Conservation (phyloP, 2,888 invertebrate genomes). For the Andrena trimmerana region DNA sequence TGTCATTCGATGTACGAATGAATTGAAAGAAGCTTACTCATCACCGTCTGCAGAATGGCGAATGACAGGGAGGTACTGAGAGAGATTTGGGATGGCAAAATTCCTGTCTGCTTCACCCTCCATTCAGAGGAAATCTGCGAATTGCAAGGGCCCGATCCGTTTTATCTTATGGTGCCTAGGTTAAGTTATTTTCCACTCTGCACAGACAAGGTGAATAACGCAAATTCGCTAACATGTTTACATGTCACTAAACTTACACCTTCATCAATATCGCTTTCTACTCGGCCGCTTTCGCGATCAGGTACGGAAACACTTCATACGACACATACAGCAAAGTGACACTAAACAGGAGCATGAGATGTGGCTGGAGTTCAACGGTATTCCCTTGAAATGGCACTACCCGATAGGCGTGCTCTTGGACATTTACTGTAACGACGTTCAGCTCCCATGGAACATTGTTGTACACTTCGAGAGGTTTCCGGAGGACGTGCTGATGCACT, state of each 20-base stretch:
- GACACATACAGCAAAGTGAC: constrained; percentile 90
- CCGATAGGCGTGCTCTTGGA: constrained; percentile 96
- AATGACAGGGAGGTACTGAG: constrained; percentile 97
- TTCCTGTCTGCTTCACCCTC: constrained; percentile 97
- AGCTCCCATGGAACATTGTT: constrained; percentile 96
- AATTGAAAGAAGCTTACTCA: constrained; percentile 22
- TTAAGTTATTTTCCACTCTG: constrained; percentile 97
- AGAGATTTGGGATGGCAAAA: constrained; percentile 97
- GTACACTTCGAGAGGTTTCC: constrained; percentile 98
- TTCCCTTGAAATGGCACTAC: constrained; percentile 95
- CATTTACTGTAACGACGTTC: constrained; percentile 89
- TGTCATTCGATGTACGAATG: constrained; percentile 42
- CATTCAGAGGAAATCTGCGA: constrained; percentile 95
- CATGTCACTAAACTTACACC: background rate
- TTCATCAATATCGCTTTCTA: background rate
- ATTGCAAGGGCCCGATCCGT: constrained; percentile 96
- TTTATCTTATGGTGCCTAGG: constrained; percentile 96
- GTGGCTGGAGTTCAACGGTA: constrained; percentile 97
- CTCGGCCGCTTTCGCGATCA: constrained; percentile 76
- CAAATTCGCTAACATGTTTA: background rate
- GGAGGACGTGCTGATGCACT: constrained; percentile 94
- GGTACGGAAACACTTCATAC: constrained; percentile 95
- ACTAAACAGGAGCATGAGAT: constrained; percentile 93
- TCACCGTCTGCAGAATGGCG: constrained; percentile 89
- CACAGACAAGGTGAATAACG: constrained; percentile 92